Conservation (phyloP, 2,888 invertebrate genomes). For the Sinhomidia bicolor region DNA sequence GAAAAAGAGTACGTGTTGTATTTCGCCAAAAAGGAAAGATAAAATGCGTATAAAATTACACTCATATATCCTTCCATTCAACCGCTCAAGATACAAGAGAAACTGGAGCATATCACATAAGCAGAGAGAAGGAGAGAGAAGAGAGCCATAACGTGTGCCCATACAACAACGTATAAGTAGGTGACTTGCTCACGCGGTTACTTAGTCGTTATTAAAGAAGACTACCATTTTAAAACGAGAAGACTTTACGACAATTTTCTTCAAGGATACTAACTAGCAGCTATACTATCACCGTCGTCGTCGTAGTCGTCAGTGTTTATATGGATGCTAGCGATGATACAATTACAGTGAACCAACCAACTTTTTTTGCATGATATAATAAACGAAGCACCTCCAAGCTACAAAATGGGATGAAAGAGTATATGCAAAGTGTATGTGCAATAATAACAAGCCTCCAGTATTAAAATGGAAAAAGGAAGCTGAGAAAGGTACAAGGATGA, state of each 20-base stretch:
- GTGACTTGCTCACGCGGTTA: slow-evolving; percentile 41
- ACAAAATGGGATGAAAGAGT: not conserved
- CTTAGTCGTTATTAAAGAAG: slow-evolving; percentile 19
- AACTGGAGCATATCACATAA: slow-evolving; percentile 19
- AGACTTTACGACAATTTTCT: not conserved
- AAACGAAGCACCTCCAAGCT: not conserved
- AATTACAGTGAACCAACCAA: not conserved
- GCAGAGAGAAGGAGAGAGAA: not conserved
- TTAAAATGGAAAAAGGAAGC: not conserved
- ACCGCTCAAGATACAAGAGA: not conserved
- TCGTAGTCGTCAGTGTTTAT: too few relatives aligned
- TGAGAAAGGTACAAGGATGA: slow-evolving; percentile 15
- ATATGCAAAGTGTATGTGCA: not conserved
- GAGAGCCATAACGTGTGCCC: not conserved
- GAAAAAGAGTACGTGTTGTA: not conserved
- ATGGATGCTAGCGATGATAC: not conserved
- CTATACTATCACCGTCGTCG: not conserved
- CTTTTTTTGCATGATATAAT: not conserved
- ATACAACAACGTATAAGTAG: not conserved
- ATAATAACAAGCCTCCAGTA: not conserved
- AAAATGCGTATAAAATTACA: not conserved
- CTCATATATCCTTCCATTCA: not conserved
- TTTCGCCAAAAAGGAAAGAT: not conserved
- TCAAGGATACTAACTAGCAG: not conserved
- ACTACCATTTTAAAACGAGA: not conserved